Evolutionary conservation across 2,113 vertebrate genomes (phyloP).

Genomic region (Rhineura floridana): DNA sequence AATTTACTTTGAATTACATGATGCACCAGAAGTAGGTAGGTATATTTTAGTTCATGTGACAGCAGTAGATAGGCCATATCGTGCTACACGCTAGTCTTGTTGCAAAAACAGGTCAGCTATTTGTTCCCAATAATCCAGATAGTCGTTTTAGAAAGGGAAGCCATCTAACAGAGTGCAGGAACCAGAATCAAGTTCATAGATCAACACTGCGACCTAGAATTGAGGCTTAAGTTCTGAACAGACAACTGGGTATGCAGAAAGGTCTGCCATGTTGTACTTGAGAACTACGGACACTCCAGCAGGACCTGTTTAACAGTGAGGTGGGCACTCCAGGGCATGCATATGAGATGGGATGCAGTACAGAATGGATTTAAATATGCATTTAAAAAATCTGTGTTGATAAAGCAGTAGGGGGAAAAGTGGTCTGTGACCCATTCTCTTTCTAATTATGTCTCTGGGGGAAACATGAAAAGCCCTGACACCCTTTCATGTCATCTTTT

Average conservation of each 20-base stretch:
- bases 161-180: not conserved
- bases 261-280: not conserved
- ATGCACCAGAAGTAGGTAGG: not conserved
- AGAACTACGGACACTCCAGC: not conserved
- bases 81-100: not conserved
- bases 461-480: not conserved
- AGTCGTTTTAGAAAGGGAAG: not conserved
- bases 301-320: not conserved
- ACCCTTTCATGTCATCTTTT: not conserved
- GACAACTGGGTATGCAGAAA: too few relatives aligned
- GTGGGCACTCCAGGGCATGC: not conserved
- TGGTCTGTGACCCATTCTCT: not conserved
- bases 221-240: not conserved
- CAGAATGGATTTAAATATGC: not conserved
- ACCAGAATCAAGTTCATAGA: not conserved
- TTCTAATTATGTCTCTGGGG: conserved; percentile 42
- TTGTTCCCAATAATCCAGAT: not conserved
- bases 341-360: too few relatives aligned
- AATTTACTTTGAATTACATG: not conserved
- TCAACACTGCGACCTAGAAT: not conserved
- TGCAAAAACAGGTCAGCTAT: not conserved
- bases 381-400: conserved; percentile 18
- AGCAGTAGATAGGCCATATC: not conserved
- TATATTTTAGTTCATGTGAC: too few relatives aligned
- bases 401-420: not conserved